Base-by-base conservation (phyloP, 2,888 invertebrate species). In the Willowsia nigromaculata region DNA sequence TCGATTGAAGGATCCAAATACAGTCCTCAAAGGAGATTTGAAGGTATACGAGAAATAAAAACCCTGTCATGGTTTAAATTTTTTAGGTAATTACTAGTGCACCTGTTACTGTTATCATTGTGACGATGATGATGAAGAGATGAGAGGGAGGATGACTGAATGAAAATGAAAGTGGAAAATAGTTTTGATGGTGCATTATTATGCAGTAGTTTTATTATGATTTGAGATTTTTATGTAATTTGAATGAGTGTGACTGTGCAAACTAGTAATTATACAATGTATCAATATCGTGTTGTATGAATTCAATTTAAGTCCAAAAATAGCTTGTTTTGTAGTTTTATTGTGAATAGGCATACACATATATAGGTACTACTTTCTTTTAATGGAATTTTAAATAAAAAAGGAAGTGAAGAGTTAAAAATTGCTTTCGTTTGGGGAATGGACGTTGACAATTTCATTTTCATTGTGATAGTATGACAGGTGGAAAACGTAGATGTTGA, bases 121-220 rank as follows among this genome's bases (percentile, higher is more conserved):
- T n/a, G n/a, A n/a, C n/a, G n/a, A 37, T 5, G n/a, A 78, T 56
- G 33, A 76, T 30, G 2, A 76, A 27, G n/a, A 27, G 27, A 76
- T 6, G 11, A 53, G 7, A 33, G 11, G 56, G 22, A 11, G n/a
- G 5, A 74, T 9, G 33, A 33, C 18, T 33, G 56, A 78, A 25
- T 50, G 50, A 78, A 78, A 78, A 78, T 22, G 78, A 56, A 78
- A 78, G 78, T 78, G 25, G 43, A 2, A 30, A 43, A 71, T 53
- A 53, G 53, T 53, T n/a, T n/a, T n/a, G n/a, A n/a, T n/a, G n/a
- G n/a, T n/a, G n/a, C n/a, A n/a, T n/a, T n/a, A n/a, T n/a, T n/a
- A n/a, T n/a, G n/a, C n/a, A n/a, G n/a, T n/a, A n/a, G n/a, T n/a
- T n/a, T n/a, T n/a, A n/a, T n/a, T n/a, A n/a, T n/a, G n/a, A n/a